Evolutionary conservation across 2,113 vertebrate genomes (phyloP).

Genomic region (Heterocephalus glaber): DNA sequence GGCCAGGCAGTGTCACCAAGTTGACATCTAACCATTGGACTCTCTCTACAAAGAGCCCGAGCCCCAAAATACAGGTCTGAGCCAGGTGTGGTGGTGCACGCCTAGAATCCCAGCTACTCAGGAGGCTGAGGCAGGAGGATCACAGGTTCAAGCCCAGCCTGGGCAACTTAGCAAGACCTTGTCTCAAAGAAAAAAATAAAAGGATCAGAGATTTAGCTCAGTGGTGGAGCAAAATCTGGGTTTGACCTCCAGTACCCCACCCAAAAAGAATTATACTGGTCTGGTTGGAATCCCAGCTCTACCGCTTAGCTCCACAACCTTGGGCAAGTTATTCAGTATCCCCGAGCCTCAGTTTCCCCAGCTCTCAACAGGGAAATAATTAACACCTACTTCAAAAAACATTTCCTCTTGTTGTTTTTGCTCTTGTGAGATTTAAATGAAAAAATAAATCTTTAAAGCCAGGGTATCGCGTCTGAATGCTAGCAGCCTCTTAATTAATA

Average conservation of each 20-base stretch:
- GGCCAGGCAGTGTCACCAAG: background rate
- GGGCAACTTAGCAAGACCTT: background rate
- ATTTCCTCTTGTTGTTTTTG: background rate
- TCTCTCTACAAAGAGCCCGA: background rate
- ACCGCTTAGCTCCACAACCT: background rate
- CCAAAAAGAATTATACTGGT: background rate
- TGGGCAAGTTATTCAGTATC: background rate
- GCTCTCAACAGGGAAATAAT: background rate
- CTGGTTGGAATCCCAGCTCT: background rate
- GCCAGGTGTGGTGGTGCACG: background rate
- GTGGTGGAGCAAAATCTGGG: background rate
- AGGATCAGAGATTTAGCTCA: background rate
- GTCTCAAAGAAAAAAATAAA: too few relatives aligned
- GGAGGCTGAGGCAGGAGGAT: background rate
- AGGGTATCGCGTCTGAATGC: background rate
- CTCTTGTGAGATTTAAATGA: background rate
- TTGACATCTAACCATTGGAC: rapidly evolving
- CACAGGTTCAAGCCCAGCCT: too few relatives aligned
- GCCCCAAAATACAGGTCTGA: background rate
- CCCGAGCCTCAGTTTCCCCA: background rate
- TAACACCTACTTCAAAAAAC: background rate
- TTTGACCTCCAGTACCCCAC: background rate
- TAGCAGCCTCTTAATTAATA: slow-evolving; percentile 62
- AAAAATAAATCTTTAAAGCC: slow-evolving; percentile 10
- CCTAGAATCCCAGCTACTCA: background rate